Conservation (phyloP, 2,113 vertebrate species). For the Odontophorus gujanensis region DNA sequence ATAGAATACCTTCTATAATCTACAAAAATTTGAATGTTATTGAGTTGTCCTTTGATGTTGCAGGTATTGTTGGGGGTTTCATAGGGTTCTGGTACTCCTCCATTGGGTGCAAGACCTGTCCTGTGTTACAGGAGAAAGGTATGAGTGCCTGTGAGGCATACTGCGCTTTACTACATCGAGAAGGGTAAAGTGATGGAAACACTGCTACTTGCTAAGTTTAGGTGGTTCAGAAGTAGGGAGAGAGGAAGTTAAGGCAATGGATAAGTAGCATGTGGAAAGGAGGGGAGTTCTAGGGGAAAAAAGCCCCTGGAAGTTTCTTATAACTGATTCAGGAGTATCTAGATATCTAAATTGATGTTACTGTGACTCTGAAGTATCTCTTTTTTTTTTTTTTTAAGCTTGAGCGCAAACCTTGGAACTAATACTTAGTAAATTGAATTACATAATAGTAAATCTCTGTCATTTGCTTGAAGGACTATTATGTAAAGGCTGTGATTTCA, state of each 20-base stretch:
- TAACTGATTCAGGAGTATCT: background rate
- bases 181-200: background rate
- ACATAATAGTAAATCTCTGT: fast-evolving
- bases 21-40: background rate
- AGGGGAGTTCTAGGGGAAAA: background rate
- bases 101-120: background rate
- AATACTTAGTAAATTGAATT: background rate
- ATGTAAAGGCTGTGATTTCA: background rate
- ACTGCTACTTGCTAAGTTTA: background rate
- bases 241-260: background rate
- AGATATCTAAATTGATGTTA: background rate
- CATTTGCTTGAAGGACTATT: background rate
- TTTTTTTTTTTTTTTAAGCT: background rate
- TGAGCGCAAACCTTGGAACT: background rate
- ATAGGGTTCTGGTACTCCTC: background rate
- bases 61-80: background rate
- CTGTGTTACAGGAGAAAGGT: background rate
- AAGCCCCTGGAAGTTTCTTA: background rate
- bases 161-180: background rate
- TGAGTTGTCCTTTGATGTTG: background rate
- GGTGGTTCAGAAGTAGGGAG: background rate
- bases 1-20: background rate
- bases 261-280: background rate
- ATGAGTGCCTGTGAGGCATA: background rate
- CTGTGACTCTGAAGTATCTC: background rate